Conservation (phyloP, 2,888 invertebrate species). For the Julus scanicus region DNA sequence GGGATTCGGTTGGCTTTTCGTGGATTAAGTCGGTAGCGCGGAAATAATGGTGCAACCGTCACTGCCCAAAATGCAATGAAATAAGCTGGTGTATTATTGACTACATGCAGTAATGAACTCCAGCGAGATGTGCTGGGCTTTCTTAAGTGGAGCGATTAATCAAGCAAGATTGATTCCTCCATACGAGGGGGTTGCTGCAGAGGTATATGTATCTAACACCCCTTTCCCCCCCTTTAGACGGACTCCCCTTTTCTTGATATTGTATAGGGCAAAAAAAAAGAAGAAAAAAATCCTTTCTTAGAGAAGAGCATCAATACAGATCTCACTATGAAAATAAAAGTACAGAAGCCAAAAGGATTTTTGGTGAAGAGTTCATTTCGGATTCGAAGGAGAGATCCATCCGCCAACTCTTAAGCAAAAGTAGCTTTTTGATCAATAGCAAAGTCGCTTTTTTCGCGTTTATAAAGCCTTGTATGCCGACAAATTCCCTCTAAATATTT, state of each 20-base stretch:
- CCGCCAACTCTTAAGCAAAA: background rate
- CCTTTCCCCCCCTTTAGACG: background rate
- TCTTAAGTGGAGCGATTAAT: conserved; percentile 51
- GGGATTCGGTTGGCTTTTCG: background rate
- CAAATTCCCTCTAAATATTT: conserved; percentile 32
- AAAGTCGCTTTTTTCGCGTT: background rate
- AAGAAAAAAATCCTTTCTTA: background rate
- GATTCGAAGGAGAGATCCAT: background rate
- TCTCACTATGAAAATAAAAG: background rate
- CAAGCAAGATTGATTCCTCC: conserved; percentile 49
- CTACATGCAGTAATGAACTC: conserved; percentile 46
- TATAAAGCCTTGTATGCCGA: background rate
- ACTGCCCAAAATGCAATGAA: background rate
- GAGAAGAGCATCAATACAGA: background rate
- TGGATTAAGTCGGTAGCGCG: background rate
- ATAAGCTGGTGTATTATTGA: conserved; percentile 41
- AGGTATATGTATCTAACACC: background rate
- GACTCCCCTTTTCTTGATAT: background rate
- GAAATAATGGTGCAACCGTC: background rate
- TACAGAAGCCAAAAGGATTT: background rate
- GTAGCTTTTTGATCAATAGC: conserved; percentile 17
- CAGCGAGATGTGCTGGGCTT: conserved; percentile 21
- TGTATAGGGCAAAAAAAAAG: background rate
- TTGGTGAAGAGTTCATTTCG: conserved; percentile 14
- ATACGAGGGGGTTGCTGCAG: conserved; percentile 12